Base-by-base conservation (phyloP, 2,797 vertebrate genomes). In the Cirrhinus molitorella region DNA sequence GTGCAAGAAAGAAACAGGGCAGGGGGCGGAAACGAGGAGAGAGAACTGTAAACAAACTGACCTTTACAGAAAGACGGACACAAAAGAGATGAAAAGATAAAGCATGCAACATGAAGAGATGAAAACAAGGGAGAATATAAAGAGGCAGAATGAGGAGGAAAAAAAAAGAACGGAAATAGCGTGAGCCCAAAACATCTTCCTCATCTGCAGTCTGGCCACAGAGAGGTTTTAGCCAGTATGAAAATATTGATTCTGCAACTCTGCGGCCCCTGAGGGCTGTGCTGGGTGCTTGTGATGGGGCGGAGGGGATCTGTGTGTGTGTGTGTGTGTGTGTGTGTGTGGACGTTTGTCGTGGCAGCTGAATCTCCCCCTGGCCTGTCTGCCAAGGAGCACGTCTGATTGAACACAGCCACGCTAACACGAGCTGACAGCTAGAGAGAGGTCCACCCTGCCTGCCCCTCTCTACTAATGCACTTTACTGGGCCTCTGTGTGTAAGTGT, bases 301-400 rank as follows among this genome's bases (percentile, higher is more conserved):
- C 2, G 71, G 51, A 37, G 88, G 87, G 90, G 90, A 88, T 87
- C 87, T 86, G 51, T 76, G 19, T 59, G 90, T 89, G 90, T 90
- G 83, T 85, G 68, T 89, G 88, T 86, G 91, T 89, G 87, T 90
- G 91, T 83, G 91, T 92, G 91, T 91, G 90, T 89, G 91, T 90
- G 90, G 89, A 86, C 90, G 91, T 92, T 91, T 92, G 90, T 90
- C 90, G 90, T 94, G 93, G 95, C 93, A 94, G 95, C 95, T 92
- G 94, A 97, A 96, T 96, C 95, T 96, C 96, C 96, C 94, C 92
- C 93, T 95, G 72, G 96, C 94, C 95, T 96, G 96, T 96, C 96
- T 95, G 94, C 93, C 95, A 94, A 96, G 96, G 95, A 95, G 94
- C 93, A 92, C 94, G 94, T 96, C 94, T 96, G 95, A 97, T 95